Evolutionary conservation across 2,113 vertebrate genomes (phyloP).

Genomic region (Cottus gobio): DNA sequence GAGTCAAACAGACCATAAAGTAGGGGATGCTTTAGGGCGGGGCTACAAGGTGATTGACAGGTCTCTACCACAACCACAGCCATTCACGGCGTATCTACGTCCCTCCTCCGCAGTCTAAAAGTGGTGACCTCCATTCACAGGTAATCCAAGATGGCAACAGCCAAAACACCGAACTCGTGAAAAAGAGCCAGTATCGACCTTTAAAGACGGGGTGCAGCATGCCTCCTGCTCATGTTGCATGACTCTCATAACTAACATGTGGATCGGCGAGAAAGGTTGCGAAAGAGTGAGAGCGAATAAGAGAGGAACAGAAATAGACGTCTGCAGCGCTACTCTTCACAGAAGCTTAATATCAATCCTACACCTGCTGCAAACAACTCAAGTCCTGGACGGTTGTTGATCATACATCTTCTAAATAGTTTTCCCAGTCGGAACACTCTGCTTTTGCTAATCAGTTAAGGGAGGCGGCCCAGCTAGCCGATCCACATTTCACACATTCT

Average conservation of each 20-base stretch:
- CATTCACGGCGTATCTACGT: too few species aligned
- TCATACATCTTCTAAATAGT: neutral
- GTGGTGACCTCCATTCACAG: too few species aligned
- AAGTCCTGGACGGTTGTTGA: neutral
- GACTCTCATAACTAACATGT: neutral
- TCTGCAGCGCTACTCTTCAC: conserved; percentile 38
- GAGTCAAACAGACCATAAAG: too few species aligned
- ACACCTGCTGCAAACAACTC: conserved; percentile 53
- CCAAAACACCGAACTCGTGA: too few species aligned
- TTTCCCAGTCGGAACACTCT: neutral
- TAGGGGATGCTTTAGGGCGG: too few species aligned
- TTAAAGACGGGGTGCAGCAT: neutral
- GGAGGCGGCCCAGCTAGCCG: neutral
- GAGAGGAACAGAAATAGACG: conserved; percentile 56
- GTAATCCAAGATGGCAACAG: too few species aligned
- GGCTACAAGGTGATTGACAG: too few species aligned
- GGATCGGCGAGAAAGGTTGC: neutral
- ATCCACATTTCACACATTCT: conserved; percentile 73
- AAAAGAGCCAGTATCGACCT: neutral
- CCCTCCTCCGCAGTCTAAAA: too few species aligned
- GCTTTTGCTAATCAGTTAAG: conserved; percentile 2
- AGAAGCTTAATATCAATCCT: conserved; percentile 33
- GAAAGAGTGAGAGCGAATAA: neutral
- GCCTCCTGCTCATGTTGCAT: neutral
- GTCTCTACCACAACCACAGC: too few species aligned